Percentiles rank a stretch among this genome's conserved stretches.
These are phyloP conservation scores for Bombus confusus DNA, from an alignment of 1,140 invertebrate species.

Conservation along the genomic window DNA sequence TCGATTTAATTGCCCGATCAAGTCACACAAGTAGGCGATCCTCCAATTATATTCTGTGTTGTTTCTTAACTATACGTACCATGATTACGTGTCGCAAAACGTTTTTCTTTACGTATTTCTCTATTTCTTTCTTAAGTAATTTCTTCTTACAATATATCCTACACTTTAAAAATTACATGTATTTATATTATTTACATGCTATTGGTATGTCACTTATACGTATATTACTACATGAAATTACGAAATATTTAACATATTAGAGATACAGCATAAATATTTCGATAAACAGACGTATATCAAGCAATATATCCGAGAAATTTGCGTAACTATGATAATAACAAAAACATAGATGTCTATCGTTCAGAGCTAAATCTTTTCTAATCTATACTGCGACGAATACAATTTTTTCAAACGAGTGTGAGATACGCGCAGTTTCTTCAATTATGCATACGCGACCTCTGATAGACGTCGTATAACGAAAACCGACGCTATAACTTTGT, in stretches of 20 bases:
- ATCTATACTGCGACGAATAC: not conserved
- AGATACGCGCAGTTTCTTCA: not conserved
- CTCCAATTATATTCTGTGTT: not conserved
- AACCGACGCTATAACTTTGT: conserved; percentile 23
- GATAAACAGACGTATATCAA: too few relatives aligned
- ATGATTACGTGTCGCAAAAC: not conserved
- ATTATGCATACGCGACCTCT: conserved; percentile 18
- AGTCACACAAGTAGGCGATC: not conserved
- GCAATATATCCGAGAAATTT: too few relatives aligned
- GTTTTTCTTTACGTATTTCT: not conserved
- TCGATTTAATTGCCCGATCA: not conserved
- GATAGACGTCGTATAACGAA: conserved; percentile 9
- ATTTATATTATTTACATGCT: too few relatives aligned
- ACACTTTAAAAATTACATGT: too few relatives aligned
- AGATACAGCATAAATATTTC: too few relatives aligned
- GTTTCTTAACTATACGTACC: not conserved
- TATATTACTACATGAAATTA: too few relatives aligned
- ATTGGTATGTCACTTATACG: too few relatives aligned
- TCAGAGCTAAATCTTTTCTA: too few relatives aligned
- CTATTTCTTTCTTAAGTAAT: not conserved
- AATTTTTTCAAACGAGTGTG: not conserved
- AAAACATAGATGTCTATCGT: too few relatives aligned
- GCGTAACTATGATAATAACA: too few relatives aligned
- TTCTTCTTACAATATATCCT: too few relatives aligned
- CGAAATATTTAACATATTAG: too few relatives aligned